phyloP scores from a whole-genome alignment of 2,113 vertebrate genomes.

The Silurus meridionalis region DNA sequence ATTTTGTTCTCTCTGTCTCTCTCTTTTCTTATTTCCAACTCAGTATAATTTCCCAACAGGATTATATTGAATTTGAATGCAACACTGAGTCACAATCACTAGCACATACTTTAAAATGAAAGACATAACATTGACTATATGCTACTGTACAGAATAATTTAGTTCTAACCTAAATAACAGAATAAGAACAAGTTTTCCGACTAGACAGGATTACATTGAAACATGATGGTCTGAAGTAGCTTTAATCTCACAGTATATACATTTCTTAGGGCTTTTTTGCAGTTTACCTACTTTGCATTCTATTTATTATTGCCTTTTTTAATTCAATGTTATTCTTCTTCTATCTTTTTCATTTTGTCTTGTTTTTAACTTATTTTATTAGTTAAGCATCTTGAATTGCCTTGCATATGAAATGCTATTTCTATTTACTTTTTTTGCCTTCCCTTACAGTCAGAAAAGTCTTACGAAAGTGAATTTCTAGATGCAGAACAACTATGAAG shows the following conservation, averaged over 20 bases:
- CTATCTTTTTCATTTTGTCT: not conserved
- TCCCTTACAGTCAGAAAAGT: not conserved
- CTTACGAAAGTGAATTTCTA: not conserved
- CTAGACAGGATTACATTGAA: not conserved
- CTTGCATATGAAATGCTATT: not conserved
- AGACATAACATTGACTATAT: slow-evolving; percentile 15
- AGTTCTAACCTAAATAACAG: slow-evolving; percentile 2
- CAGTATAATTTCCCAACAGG: slow-evolving; percentile 45
- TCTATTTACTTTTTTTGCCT: not conserved
- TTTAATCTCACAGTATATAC: not conserved
- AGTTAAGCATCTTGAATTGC: not conserved
- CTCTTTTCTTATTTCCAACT: slow-evolving; percentile 27
- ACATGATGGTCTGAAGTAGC: not conserved
- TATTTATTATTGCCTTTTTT: not conserved
- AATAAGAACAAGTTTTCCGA: slow-evolving; percentile 37
- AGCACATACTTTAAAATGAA: slow-evolving; percentile 37
- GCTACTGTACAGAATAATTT: slow-evolving; percentile 24
- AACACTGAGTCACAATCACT: slow-evolving; percentile 39
- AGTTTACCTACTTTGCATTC: not conserved
- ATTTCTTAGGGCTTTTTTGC: not conserved
- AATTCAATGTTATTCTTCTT: not conserved
- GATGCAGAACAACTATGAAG: not conserved
- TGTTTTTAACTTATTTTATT: not conserved
- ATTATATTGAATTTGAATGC: slow-evolving; percentile 38
- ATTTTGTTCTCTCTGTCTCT: slow-evolving; percentile 33